These are phyloP conservation scores for Garra rufa DNA, from an alignment of 2,113 vertebrate species.

Conservation along the genomic window DNA sequence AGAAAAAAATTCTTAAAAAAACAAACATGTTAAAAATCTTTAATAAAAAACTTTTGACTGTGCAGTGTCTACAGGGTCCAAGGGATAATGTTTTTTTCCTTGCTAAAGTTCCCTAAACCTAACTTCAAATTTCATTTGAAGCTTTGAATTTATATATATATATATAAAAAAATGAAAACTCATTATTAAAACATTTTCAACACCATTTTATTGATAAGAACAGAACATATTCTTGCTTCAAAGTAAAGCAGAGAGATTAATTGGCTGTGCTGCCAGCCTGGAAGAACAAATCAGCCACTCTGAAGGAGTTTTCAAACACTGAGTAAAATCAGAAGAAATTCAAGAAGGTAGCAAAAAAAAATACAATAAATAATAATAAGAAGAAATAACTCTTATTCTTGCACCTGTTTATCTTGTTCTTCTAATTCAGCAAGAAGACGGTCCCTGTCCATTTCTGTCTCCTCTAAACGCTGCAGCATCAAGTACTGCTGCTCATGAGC, in stretches of 20 bases:
- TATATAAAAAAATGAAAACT: not conserved
- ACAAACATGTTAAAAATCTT: no score
- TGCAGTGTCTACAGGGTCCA: not conserved
- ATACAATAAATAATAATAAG: no score
- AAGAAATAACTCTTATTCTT: not conserved
- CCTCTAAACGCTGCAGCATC: conserved; percentile 81
- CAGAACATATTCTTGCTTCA: no score
- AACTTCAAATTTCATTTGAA: not conserved
- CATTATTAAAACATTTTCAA: not conserved
- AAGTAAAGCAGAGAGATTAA: no score
- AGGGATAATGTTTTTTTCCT: not conserved
- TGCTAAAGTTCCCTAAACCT: not conserved
- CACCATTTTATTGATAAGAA: not conserved
- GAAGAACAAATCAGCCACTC: not conserved
- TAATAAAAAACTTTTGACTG: no score
- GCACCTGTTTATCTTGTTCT: conserved; percentile 80
- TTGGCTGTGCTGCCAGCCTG: no score
- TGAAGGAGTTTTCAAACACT: not conserved
- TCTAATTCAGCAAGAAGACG: conserved; percentile 78
- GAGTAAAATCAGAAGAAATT: not conserved
- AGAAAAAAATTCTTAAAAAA: no score
- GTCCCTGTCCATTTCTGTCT: conserved; percentile 83
- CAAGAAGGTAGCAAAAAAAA: not conserved
- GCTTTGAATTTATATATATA: not conserved
- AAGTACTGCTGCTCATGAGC: conserved; percentile 81